phyloP scores from a whole-genome alignment of 2,888 invertebrate species.

The Carcina quercana region DNA sequence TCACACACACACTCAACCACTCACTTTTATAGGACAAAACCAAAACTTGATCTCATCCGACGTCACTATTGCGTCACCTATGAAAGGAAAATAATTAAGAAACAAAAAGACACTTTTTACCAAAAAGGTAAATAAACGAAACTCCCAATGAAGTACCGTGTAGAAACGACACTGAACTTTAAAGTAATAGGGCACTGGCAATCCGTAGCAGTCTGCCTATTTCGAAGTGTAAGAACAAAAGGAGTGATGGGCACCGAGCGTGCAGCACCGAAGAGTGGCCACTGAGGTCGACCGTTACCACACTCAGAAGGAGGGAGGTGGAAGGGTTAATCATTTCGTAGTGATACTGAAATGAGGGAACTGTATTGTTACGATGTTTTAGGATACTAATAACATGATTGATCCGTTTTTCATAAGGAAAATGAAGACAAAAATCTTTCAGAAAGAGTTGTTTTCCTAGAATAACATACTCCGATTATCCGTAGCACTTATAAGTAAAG shows the following conservation, averaged over 20 bases:
- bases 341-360: no score
- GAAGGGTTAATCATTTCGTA: constrained; percentile 33
- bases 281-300: constrained; percentile 26
- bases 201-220: constrained; percentile 3
- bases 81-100: constrained; percentile 22
- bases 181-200: constrained; percentile 16
- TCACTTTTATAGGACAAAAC: constrained; percentile 25
- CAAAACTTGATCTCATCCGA: constrained; percentile 14
- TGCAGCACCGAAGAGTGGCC: constrained; percentile 27
- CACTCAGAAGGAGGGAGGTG: constrained; percentile 24
- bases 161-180: constrained; percentile 32
- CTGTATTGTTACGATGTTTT: no score
- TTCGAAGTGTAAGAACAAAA: constrained; percentile 26
- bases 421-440: no score
- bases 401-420: no score
- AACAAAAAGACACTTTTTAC: constrained; percentile 11
- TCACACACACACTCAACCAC: constrained; percentile 36
- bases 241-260: constrained; percentile 34
- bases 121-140: constrained; percentile 9
- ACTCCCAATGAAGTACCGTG: no score
- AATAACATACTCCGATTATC: no score
- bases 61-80: constrained; percentile 19
- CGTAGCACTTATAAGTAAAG: no score
- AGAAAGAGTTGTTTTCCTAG: no score
- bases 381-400: no score